Base-by-base conservation (phyloP, 2,113 vertebrate genomes). In the Sisor rabdophorus region DNA sequence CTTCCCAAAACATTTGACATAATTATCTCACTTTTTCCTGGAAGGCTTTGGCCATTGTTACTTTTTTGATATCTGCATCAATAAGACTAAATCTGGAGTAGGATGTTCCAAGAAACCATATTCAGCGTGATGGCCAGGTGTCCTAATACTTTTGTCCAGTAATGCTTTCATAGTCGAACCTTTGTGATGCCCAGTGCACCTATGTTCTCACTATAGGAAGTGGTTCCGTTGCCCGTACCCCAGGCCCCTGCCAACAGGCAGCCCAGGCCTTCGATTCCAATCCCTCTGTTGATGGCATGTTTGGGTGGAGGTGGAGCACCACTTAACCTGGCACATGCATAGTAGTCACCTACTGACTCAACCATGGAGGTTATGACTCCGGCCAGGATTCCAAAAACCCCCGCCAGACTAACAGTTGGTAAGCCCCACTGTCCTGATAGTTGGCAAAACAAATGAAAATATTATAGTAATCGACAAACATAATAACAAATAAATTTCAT, bases 281-380 rank as follows among this genome's bases (percentile, higher is more conserved):
- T 97, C 1, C 96, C 96, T 0, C 96, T 91, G 88, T 89, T 98
- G 86, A 98, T 88, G 58, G 96, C 96, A 0, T 98, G 95, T 82
- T 89, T 92, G 0, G 97, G 95, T 0, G 97, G 97, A 0, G 94
- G 92, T 0, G 96, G 96, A 6, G 95, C 96, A 0, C 96, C 95
- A 0, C 92, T 93, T 20, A 99, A 90, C 26, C 94, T 92, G 55
- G 96, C 96, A 11, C 97, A 98, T 24, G 97, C 95, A 0, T 96
- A 93, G 78, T 99, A 99, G 84, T 99, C 96, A 0, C 96, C 97
- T 30, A 99, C 90, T 0, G 97, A 98, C 81, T 98, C 97, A 77
- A 99, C 89, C 94, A 98, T 95, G 71, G 97, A 99, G 50, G 96
- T 95, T 53, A 96, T 93, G 56, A 99, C 93, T 1, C 95, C 97